A percentile compares a stretch with the other conserved stretches of the same genome.
phyloP scores from a whole-genome alignment of 2,113 vertebrate genomes.

The Calcarius ornatus region DNA sequence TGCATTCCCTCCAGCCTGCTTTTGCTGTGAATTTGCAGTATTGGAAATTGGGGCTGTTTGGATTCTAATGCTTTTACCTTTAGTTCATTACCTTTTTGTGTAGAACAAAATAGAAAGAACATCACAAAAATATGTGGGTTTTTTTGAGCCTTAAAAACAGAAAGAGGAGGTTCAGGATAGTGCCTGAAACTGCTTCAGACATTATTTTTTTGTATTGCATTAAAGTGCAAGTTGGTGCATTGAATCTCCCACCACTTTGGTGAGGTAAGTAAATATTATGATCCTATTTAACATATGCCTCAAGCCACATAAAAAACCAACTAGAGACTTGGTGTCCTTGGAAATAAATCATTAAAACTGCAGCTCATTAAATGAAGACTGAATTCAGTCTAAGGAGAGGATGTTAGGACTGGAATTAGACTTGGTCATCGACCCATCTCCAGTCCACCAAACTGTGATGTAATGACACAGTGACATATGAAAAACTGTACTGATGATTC shows the following conservation, averaged over 20 bases:
- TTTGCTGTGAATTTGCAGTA: background rate
- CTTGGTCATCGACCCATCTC: background rate
- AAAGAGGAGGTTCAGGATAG: background rate
- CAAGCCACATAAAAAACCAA: slow-evolving; percentile 10
- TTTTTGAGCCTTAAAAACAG: slow-evolving; percentile 1
- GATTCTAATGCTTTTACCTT: background rate
- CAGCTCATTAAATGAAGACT: slow-evolving; percentile 10
- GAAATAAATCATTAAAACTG: slow-evolving; percentile 35
- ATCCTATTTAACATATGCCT: slow-evolving; percentile 52
- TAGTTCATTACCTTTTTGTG: background rate
- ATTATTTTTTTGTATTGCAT: background rate
- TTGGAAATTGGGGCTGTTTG: background rate
- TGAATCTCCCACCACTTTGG: background rate
- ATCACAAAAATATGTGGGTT: background rate
- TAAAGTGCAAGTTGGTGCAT: slow-evolving; percentile 5
- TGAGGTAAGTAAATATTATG: slow-evolving; percentile 56
- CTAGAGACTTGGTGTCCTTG: background rate
- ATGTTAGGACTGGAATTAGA: background rate
- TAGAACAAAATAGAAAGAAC: background rate
- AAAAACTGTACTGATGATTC: background rate
- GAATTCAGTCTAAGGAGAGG: background rate
- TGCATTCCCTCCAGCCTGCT: background rate
- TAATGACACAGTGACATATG: background rate
- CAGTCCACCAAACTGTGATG: background rate
- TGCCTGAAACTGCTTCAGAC: background rate